These are phyloP conservation scores for Guaruba guarouba DNA, from an alignment of 2,113 vertebrate species.

Conservation along the genomic window DNA sequence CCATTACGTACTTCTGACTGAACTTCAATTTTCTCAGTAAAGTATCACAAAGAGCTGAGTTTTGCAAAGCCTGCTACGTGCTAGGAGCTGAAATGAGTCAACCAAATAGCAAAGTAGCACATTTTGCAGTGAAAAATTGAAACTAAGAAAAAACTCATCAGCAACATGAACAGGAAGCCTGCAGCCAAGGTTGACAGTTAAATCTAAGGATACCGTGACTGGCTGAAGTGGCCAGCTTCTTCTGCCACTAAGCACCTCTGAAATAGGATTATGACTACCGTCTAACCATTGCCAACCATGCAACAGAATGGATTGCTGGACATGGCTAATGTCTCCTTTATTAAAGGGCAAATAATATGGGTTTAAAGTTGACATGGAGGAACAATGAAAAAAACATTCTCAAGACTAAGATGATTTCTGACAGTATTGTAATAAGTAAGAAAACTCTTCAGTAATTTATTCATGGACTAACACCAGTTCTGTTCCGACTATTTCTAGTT, in stretches of 20 bases:
- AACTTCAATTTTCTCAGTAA: not conserved
- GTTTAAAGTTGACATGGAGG: not conserved
- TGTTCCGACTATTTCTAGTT: not conserved
- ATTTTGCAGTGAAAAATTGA: not conserved
- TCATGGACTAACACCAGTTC: not conserved
- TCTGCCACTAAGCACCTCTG: not conserved
- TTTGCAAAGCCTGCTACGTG: not conserved
- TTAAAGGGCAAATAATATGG: not conserved
- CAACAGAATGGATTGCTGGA: not conserved
- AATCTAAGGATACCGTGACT: not conserved
- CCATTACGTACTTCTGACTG: not conserved
- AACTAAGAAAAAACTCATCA: not conserved
- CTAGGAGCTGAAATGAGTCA: not conserved
- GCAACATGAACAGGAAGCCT: not conserved
- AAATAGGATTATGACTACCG: not conserved
- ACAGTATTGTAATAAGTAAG: not conserved
- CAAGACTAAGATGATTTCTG: not conserved
- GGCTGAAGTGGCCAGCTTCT: not conserved
- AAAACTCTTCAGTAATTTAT: not conserved
- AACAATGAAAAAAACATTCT: not conserved
- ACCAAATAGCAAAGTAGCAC: not conserved
- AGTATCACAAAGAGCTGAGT: not conserved
- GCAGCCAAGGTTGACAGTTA: not conserved
- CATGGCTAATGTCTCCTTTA: not conserved
- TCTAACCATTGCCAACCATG: not conserved